Evolutionary conservation across 92 coral and sea anemone species (phyloP), one percentile per base, ranked within the genome.

Genomic region (Micromussa lordhowensis): DNA sequence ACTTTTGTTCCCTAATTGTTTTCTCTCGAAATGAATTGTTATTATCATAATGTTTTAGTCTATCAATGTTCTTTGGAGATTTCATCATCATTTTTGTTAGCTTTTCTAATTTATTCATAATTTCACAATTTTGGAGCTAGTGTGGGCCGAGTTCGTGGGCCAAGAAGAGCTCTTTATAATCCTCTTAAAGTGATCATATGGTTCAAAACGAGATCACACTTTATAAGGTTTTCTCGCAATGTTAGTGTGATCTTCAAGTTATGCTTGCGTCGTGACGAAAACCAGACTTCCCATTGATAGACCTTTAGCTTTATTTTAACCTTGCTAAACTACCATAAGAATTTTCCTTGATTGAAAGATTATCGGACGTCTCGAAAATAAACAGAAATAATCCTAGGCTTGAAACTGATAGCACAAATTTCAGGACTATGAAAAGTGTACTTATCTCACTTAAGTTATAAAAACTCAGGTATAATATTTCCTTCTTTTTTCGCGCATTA

Each of bases 41-140:
- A 57, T 53, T 34, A 32, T 53, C 24, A 4, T 54, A 19, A 54
- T 32, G 63, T 13, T 79, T 57, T 53, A n/a, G 2, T 34, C 76
- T 21, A 71, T 71, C 73, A 28, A 24, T 68, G 73, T n/a, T 68
- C 76, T 71, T 71, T 73, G 26, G n/a, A 73, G 29, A 36, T 36
- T 73, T 21, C 49, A 24, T 30, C 73, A 24, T 68, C 32, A 24
- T 15, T 68, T 68, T 28, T 68, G 28, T 68, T 24, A 68, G 31
- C 10, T 30, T n/a, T 21, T 73, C 26, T 21, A 73, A 36, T 73
- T 34, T 73, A 73, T 73, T 73, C 78, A 73, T 73, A 73, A 1
- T 38, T 32, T 4, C 15, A 38, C 34, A 71, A 32, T 34, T 71
- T 71, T 71, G 17, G 32, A 71, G 29, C 49, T 35, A 5, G 78